These are phyloP conservation scores for Drosophila pandora DNA, from an alignment of 1,140 invertebrate genomes.

Conservation along the genomic window DNA sequence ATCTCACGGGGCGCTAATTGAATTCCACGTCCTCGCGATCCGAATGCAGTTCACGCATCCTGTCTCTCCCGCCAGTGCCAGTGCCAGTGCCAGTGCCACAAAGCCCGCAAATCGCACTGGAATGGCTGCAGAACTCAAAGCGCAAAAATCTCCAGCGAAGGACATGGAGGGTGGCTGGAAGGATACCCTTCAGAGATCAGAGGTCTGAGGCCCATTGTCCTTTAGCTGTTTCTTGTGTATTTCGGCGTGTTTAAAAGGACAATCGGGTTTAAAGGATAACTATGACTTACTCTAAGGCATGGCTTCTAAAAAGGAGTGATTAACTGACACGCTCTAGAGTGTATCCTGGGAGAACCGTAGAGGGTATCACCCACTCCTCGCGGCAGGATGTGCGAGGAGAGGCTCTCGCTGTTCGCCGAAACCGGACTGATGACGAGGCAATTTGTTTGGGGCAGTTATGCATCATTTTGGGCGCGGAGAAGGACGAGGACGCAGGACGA, in stretches of 20 bases:
- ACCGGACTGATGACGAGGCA: conserved; percentile 55
- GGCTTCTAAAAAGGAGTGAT: too few relatives aligned
- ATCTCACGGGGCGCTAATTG: conserved; percentile 39
- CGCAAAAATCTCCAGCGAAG: conserved; percentile 12
- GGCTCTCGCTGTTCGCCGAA: conserved; percentile 1
- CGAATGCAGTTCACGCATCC: conserved; percentile 15
- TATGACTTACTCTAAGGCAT: too few relatives aligned
- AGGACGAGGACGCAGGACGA: conserved; percentile 1
- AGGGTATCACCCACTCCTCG: conserved; percentile 19
- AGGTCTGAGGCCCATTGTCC: too few relatives aligned
- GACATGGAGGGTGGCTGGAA: too few relatives aligned
- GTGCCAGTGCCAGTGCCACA: conserved; percentile 19
- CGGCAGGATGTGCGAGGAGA: conserved; percentile 26
- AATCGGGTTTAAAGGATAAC: too few relatives aligned
- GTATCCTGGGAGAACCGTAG: background rate
- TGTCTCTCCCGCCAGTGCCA: conserved; percentile 6
- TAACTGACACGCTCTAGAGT: too few relatives aligned
- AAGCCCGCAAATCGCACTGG: conserved; percentile 19
- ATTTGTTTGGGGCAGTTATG: conserved; percentile 61
- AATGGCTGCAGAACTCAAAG: conserved; percentile 25
- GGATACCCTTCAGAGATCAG: too few relatives aligned
- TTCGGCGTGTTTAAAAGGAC: too few relatives aligned
- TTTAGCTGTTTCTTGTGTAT: too few relatives aligned
- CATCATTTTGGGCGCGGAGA: conserved; percentile 25
- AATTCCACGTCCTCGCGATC: conserved; percentile 20